phyloP scores from a whole-genome alignment of 2,888 invertebrate species.

The Agrotis puta region DNA sequence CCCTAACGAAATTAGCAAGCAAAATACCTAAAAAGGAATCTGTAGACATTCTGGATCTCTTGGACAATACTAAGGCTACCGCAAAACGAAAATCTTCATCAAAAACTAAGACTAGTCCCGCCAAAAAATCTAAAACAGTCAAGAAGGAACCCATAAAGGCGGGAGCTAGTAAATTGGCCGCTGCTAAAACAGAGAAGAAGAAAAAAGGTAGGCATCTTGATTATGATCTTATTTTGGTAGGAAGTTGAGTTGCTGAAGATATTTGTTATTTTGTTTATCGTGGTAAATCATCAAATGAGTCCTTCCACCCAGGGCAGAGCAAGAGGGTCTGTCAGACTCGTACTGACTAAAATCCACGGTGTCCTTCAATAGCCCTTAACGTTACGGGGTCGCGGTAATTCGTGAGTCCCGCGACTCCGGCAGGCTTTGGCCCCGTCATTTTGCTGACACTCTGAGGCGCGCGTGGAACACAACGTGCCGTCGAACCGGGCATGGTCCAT shows the following conservation, averaged over 20 bases:
- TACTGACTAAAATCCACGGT: no score
- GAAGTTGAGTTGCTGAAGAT: constrained; percentile 69
- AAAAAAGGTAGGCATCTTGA: constrained; percentile 86
- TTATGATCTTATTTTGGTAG: constrained; percentile 53
- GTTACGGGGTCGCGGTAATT: no score
- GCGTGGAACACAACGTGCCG: no score
- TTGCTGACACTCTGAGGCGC: no score
- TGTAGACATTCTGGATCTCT: constrained; percentile 78
- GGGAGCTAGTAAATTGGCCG: constrained; percentile 74
- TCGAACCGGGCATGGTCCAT: no score
- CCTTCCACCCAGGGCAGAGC: no score
- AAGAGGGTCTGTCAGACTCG: no score
- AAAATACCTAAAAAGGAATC: constrained; percentile 85
- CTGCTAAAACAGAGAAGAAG: constrained; percentile 81
- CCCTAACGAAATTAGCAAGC: constrained; percentile 82
- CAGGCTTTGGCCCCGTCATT: no score
- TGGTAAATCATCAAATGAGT: no score
- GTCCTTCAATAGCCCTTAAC: no score
- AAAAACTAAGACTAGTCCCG: constrained; percentile 75
- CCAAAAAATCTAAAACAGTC: constrained; percentile 78
- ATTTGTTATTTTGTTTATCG: no score
- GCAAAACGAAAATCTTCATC: constrained; percentile 81
- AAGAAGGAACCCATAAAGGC: constrained; percentile 77
- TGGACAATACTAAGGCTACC: constrained; percentile 78
- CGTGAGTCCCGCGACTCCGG: no score